phyloP scores from a whole-genome alignment of 2,888 invertebrate species.

The Itoplectis maculator region DNA sequence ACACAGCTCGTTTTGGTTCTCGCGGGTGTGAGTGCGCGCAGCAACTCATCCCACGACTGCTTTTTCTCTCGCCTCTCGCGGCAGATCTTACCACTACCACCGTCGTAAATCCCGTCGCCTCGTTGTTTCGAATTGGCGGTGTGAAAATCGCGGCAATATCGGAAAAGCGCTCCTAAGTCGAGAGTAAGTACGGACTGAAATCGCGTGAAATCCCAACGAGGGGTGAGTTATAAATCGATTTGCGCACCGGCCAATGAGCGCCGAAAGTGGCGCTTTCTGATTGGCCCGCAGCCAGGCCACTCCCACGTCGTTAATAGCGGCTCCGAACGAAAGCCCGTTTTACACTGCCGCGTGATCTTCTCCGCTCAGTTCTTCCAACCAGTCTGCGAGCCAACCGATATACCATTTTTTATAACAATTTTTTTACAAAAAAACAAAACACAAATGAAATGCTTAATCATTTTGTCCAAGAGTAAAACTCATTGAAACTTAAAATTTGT shows the following conservation, averaged over 20 bases:
- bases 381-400: background rate
- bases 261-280: constrained; percentile 79
- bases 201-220: constrained; percentile 72
- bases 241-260: constrained; percentile 82
- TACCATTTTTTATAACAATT: too few species aligned
- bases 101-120: constrained; percentile 65
- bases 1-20: constrained; percentile 59
- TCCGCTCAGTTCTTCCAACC: background rate
- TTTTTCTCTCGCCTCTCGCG: constrained; percentile 58
- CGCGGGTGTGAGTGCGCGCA: constrained; percentile 11
- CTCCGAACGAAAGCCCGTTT: constrained; percentile 59
- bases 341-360: constrained; percentile 62
- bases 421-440: too few species aligned
- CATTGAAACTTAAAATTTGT: too few species aligned
- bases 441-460: too few species aligned
- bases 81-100: constrained; percentile 67
- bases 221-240: constrained; percentile 84
- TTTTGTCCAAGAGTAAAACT: too few species aligned
- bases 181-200: constrained; percentile 76
- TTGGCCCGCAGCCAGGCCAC: constrained; percentile 81
- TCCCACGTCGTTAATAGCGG: constrained; percentile 80
- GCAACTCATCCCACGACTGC: constrained; percentile 15
- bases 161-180: constrained; percentile 77
- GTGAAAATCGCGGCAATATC: constrained; percentile 70
- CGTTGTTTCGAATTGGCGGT: constrained; percentile 80